A percentile compares a stretch with the other conserved stretches of the same genome.
Conservation (phyloP, 1,140 invertebrate genomes). For the Maniola jurtina region DNA sequence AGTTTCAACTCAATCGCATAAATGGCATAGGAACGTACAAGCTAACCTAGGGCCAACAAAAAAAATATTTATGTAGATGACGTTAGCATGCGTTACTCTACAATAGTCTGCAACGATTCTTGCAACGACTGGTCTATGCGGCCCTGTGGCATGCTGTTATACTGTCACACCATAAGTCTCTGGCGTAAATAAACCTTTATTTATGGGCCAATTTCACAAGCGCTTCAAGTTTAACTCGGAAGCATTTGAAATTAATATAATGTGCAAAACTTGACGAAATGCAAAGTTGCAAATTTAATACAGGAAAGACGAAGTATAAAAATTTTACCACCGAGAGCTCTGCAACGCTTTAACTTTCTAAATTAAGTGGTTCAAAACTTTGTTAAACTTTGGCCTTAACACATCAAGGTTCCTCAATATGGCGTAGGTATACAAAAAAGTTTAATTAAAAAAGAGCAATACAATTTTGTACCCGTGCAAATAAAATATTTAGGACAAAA, state of each 20-base stretch:
- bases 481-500: too few relatives aligned
- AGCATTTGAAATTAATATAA: constrained; percentile 9
- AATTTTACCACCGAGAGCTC: constrained; percentile 2
- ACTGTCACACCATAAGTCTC: not conserved
- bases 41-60: too few relatives aligned
- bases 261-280: constrained; percentile 6
- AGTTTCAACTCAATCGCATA: too few relatives aligned
- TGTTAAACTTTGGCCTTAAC: constrained; percentile 12
- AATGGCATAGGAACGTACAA: too few relatives aligned
- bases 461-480: too few relatives aligned
- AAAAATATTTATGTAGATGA: too few relatives aligned
- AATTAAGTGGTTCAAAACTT: constrained; percentile 15
- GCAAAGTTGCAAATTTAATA: constrained; percentile 14
- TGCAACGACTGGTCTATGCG: too few relatives aligned
- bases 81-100: too few relatives aligned
- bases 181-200: not conserved
- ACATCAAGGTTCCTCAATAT: constrained; percentile 11
- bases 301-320: constrained; percentile 10
- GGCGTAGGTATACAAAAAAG: constrained; percentile 4
- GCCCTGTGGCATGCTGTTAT: too few relatives aligned
- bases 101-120: too few relatives aligned
- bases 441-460: constrained; percentile 10
- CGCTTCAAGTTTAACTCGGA: not conserved
- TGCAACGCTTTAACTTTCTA: constrained; percentile 13
- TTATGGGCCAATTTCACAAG: not conserved